Evolutionary conservation across 2,113 vertebrate genomes (phyloP).

Genomic region (Myrmophylax atrothorax): DNA sequence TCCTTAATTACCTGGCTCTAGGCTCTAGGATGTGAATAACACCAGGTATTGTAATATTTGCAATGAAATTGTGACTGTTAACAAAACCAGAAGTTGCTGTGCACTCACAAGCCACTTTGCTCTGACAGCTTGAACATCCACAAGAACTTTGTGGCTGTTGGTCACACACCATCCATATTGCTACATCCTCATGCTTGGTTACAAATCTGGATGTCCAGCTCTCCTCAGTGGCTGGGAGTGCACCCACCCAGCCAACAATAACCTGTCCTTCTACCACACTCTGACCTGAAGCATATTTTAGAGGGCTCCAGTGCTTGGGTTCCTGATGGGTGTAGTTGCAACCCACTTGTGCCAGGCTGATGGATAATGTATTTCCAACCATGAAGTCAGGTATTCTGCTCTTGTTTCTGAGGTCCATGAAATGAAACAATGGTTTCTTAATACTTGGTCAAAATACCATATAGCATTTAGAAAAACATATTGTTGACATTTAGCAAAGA

Average conservation of each 20-base stretch:
- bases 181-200: background rate
- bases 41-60: background rate
- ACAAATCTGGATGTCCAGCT: background rate
- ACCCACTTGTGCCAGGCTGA: background rate
- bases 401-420: background rate
- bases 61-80: background rate
- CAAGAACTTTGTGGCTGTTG: background rate
- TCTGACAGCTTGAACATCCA: background rate
- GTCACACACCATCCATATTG: background rate
- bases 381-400: background rate
- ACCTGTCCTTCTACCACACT: background rate
- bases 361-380: background rate
- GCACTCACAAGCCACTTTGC: background rate
- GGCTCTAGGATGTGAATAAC: background rate
- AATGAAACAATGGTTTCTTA: background rate
- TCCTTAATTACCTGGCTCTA: background rate
- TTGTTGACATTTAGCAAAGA: background rate
- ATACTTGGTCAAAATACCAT: background rate
- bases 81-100: background rate
- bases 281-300: background rate
- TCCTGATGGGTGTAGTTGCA: background rate
- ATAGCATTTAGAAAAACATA: background rate
- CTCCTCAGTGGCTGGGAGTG: background rate
- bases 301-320: background rate
- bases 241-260: background rate